These are phyloP conservation scores for Macrotrachela quadricornifera DNA, from an alignment of 1,140 invertebrate genomes.

Conservation along the genomic window DNA sequence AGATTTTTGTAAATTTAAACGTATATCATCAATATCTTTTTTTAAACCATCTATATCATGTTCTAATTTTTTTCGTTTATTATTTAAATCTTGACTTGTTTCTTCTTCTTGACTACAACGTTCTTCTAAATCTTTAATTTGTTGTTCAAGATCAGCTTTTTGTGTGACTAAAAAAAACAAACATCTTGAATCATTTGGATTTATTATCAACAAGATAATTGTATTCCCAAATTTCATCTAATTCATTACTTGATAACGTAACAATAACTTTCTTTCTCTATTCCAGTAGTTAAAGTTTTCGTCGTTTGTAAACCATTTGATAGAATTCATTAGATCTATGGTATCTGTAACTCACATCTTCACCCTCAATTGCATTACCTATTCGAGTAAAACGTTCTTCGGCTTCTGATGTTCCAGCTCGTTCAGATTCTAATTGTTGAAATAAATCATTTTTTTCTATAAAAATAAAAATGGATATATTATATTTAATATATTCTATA, in stretches of 20 bases:
- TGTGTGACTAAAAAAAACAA: slow-evolving; percentile 42
- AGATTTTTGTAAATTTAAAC: slow-evolving; percentile 63
- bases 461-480: too few species aligned
- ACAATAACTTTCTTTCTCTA: too few species aligned
- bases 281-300: too few species aligned
- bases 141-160: slow-evolving; percentile 83
- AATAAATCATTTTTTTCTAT: slow-evolving; percentile 71
- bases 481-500: too few species aligned
- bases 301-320: too few species aligned
- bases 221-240: too few species aligned
- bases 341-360: too few species aligned
- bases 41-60: slow-evolving; percentile 72
- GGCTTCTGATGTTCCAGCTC: slow-evolving; percentile 44
- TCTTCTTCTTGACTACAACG: slow-evolving; percentile 82
- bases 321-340: too few species aligned
- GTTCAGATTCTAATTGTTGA: slow-evolving; percentile 64
- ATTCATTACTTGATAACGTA: too few species aligned
- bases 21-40: slow-evolving; percentile 86
- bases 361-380: too few species aligned
- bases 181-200: slow-evolving; percentile 77
- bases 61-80: slow-evolving; percentile 82
- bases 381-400: slow-evolving; percentile 45
- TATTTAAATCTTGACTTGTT: slow-evolving; percentile 66
- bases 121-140: slow-evolving; percentile 86
- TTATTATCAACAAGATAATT: too few species aligned